phyloP scores from a whole-genome alignment of 2,888 invertebrate genomes.

The Euplagia quadripunctaria region DNA sequence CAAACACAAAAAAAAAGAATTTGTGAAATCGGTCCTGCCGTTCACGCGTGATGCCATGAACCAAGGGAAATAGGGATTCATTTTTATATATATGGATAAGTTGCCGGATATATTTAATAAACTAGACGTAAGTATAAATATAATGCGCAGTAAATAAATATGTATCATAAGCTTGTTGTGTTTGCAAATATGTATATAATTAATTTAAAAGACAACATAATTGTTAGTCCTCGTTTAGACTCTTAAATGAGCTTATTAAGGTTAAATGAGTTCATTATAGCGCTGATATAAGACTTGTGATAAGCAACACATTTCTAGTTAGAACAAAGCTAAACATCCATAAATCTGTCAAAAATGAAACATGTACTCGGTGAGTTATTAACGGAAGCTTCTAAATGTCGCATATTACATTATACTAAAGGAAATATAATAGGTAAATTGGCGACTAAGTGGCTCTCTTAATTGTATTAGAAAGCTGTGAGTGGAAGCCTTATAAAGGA shows the following conservation, averaged over 20 bases:
- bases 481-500: constrained; percentile 71
- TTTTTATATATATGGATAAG: too few relatives aligned
- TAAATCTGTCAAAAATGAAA: background rate
- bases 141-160: too few relatives aligned
- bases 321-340: background rate
- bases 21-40: too few relatives aligned
- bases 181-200: too few relatives aligned
- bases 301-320: background rate
- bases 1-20: too few relatives aligned
- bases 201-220: background rate
- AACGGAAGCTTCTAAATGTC: constrained; percentile 9
- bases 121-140: too few relatives aligned
- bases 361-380: background rate
- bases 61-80: too few relatives aligned
- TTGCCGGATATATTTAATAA: too few relatives aligned
- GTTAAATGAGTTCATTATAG: background rate
- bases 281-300: background rate
- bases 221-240: background rate
- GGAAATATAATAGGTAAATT: constrained; percentile 38
- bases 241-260: background rate
- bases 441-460: constrained; percentile 56
- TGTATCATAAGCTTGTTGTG: too few relatives aligned
- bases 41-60: too few relatives aligned
- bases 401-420: constrained; percentile 35
- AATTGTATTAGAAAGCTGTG: constrained; percentile 66